A percentile compares a stretch with the other conserved stretches of the same genome.
Evolutionary conservation across 2,113 vertebrate genomes (phyloP).

Genomic region (Sinocyclocheilus rhinocerous): DNA sequence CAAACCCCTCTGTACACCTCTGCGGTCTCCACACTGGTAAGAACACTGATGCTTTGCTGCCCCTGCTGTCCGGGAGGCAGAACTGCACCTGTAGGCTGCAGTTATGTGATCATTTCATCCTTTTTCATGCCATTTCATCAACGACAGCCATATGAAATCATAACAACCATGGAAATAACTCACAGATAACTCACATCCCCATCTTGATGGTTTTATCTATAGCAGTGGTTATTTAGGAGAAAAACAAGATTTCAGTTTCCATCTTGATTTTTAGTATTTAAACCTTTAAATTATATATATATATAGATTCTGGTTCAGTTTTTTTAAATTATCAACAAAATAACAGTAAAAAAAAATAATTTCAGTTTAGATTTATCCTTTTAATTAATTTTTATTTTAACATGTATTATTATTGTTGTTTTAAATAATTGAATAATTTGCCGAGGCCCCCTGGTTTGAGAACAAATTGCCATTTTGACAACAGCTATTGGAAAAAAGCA

Average conservation of each 20-base stretch:
- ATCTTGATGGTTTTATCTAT: background rate
- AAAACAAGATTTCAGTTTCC: no score
- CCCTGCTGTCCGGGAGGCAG: background rate
- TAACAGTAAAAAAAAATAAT: no score
- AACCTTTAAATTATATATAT: no score
- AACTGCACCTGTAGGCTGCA: conserved; percentile 6
- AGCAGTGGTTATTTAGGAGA: background rate
- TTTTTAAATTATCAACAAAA: no score
- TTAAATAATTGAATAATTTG: no score
- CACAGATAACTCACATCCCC: background rate
- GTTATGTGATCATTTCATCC: background rate
- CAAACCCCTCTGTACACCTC: conserved; percentile 83
- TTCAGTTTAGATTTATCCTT: no score
- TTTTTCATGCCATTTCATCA: background rate
- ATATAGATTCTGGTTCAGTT: no score
- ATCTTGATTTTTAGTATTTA: no score
- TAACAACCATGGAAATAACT: background rate
- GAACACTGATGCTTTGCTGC: conserved; percentile 49
- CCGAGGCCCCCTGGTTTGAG: no score
- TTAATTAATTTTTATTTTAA: no score
- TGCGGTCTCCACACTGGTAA: conserved; percentile 82
- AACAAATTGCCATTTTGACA: background rate
- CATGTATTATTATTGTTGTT: no score
- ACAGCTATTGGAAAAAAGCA: background rate
- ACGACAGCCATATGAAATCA: background rate